Base-by-base conservation (phyloP, 1,140 invertebrate species). In the Drosophila dunni region DNA sequence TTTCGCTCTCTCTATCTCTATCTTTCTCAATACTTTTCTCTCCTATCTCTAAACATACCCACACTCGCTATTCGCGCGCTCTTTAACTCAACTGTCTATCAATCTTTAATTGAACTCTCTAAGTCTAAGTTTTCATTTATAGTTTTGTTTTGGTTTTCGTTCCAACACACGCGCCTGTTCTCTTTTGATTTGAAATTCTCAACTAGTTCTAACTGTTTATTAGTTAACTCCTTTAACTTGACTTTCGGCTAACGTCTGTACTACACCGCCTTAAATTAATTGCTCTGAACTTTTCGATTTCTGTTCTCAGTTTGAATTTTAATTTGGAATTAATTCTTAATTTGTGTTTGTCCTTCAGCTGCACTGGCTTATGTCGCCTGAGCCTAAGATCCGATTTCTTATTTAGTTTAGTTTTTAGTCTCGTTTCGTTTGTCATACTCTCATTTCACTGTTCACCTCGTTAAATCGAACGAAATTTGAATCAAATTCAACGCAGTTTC, bases 1-100 rank as follows among this genome's bases (percentile, higher is more conserved):
- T 33, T 56, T 61, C 20, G 44, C 46, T 34, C 20, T 57, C 45
- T 68, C 56, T 33, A 36, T 74, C 36, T 75, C 51, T 57, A 8
- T 57, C 58, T 64, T 38, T 53, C 36, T 67, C 50, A 53, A 53
- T 64, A 38, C 15, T 34, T 44, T 44, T 66, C 38, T 48, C 46
- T 63, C 38, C 15, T 9, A 15, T 65, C 54, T 73, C 63, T 72
- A 79, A 5, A 82, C 65, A 86, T 66, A 81, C 76, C 54, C 64
- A 88, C 61, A 85, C 75, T 80, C 76, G 81, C 83, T 77, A 79
- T 36, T 88, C 83, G 71, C 82, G 83, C 79, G 75, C 79, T 82
- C 83, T 86, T 44, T 80, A 38, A 78, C 64, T 79, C 54, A 63
- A 78, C 73, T 64, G 17, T 78, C 78, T 78, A 33, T 80, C 50